Percentiles rank a stretch among this genome's conserved stretches.
phyloP scores from a whole-genome alignment of 2,113 vertebrate genomes.

The Macquaria australasica region DNA sequence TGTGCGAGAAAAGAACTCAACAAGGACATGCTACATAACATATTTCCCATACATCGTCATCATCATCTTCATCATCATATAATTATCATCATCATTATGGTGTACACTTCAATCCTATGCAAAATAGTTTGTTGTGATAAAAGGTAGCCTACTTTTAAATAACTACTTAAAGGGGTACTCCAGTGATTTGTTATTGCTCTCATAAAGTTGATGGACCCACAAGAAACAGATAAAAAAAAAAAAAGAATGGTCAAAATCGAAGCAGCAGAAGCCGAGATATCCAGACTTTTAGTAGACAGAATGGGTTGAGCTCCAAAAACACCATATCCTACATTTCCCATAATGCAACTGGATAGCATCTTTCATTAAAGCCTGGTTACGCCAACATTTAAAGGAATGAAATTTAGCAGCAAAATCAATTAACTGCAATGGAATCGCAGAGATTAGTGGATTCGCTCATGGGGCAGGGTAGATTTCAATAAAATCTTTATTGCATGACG shows the following conservation, averaged over 20 bases:
- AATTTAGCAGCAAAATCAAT: neutral
- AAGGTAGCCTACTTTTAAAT: too few relatives aligned
- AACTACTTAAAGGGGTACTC: neutral
- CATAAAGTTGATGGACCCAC: neutral
- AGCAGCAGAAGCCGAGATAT: neutral
- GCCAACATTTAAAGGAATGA: neutral
- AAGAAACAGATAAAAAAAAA: neutral
- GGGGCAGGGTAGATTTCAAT: too few relatives aligned
- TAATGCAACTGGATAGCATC: neutral
- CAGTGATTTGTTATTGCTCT: neutral
- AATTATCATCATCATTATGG: neutral
- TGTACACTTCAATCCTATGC: neutral
- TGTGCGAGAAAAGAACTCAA: neutral
- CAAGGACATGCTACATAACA: neutral
- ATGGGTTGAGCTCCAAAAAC: neutral
- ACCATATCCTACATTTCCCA: neutral
- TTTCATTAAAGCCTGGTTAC: neutral
- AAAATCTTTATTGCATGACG: too few relatives aligned
- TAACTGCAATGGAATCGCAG: neutral
- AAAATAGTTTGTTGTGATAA: neutral
- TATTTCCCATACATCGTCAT: slow-evolving; percentile 47
- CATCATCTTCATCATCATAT: neutral
- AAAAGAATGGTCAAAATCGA: neutral
- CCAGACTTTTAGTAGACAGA: neutral
- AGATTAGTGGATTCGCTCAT: neutral